Evolutionary conservation across 2,113 vertebrate genomes (phyloP).

Genomic region (Alosa alosa): DNA sequence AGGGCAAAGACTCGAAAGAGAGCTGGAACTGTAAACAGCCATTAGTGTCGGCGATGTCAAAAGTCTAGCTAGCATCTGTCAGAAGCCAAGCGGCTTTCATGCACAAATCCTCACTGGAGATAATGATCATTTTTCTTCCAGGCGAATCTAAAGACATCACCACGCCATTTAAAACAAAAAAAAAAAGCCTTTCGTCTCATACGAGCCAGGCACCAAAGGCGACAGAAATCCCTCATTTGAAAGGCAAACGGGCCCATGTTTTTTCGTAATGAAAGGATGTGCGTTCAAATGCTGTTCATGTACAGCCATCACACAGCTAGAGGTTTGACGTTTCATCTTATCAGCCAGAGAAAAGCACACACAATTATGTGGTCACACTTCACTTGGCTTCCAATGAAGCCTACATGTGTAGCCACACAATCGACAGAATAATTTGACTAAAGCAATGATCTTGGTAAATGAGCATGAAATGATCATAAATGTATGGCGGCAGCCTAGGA

Average conservation of each 20-base stretch:
- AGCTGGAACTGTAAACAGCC: slow-evolving; percentile 48
- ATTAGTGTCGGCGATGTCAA: slow-evolving; percentile 59
- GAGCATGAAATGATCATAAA: background rate
- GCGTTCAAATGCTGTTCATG: background rate
- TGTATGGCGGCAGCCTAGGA: background rate
- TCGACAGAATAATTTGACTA: background rate
- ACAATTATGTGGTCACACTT: background rate
- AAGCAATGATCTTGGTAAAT: background rate
- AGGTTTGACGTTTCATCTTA: background rate
- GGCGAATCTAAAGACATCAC: slow-evolving; percentile 39
- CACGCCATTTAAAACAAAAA: slow-evolving; percentile 21
- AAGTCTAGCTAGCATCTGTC: slow-evolving; percentile 34
- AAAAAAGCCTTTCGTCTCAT: slow-evolving; percentile 48
- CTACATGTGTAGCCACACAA: background rate
- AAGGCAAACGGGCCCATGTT: background rate
- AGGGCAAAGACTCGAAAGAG: slow-evolving; percentile 31
- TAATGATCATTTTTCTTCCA: slow-evolving; percentile 56
- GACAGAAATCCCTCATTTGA: slow-evolving; percentile 35
- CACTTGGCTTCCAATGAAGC: background rate
- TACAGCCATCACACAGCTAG: background rate
- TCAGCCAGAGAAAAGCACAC: background rate
- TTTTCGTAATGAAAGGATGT: background rate
- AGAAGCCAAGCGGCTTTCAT: slow-evolving; percentile 37
- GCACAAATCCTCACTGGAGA: slow-evolving; percentile 48
- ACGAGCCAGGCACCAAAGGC: slow-evolving; percentile 34